These are phyloP conservation scores for Calonectris borealis DNA, from an alignment of 2,113 vertebrate genomes.

Conservation along the genomic window DNA sequence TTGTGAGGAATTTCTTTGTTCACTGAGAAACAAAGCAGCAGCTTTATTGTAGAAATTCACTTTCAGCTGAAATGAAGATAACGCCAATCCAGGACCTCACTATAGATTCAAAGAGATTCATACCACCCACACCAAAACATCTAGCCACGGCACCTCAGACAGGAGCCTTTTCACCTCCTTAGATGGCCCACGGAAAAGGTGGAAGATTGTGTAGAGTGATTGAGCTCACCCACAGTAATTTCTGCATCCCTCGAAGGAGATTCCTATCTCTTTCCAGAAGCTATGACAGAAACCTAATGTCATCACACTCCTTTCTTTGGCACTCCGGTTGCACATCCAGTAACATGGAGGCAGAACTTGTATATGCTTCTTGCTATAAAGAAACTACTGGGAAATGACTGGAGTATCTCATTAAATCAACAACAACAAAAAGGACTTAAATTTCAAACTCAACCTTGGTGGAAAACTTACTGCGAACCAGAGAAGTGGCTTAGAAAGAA, in stretches of 20 bases:
- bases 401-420: background rate
- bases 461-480: background rate
- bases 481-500: background rate
- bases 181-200: background rate
- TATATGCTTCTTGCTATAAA: background rate
- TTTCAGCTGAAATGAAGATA: background rate
- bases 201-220: background rate
- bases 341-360: background rate
- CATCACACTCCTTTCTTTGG: background rate
- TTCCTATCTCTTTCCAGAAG: background rate
- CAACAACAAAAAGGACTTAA: background rate
- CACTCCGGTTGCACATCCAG: background rate
- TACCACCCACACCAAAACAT: background rate
- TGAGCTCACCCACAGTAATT: background rate
- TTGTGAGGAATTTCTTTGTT: slow-evolving; percentile 16
- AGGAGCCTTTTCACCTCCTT: background rate
- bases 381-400: background rate
- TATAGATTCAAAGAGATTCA: background rate
- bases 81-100: background rate
- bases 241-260: background rate
- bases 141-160: background rate
- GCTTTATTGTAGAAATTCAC: background rate
- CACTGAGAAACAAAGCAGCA: slow-evolving; percentile 4
- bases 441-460: background rate
- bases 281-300: background rate